Evolutionary conservation across 2,113 vertebrate species (phyloP).

Genomic region (Steatornis caripensis): DNA sequence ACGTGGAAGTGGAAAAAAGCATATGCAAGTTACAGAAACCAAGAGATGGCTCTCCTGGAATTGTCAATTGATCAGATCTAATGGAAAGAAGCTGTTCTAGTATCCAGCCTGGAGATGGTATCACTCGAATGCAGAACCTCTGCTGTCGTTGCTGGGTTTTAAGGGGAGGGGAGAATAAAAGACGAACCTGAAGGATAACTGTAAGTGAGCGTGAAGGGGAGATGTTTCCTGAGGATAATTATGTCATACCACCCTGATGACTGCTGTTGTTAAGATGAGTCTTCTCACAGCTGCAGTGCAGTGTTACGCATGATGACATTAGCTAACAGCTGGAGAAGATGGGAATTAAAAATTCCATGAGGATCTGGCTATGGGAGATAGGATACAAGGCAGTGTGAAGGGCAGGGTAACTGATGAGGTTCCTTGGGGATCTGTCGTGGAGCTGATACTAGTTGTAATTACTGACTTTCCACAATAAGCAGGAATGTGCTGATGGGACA

Average conservation of each 20-base stretch:
- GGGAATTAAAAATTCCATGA: background rate
- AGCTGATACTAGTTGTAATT: background rate
- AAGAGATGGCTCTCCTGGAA: background rate
- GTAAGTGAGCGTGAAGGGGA: background rate
- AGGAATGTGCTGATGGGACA: background rate
- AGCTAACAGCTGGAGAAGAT: background rate
- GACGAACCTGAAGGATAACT: background rate
- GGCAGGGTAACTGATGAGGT: background rate
- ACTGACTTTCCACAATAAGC: background rate
- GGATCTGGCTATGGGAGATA: background rate
- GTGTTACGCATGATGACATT: background rate
- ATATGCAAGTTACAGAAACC: background rate
- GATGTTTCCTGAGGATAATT: background rate
- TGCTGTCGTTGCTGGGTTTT: background rate
- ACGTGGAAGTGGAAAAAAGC: background rate
- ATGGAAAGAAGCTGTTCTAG: background rate
- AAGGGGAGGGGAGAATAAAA: background rate
- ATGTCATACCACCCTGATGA: too few relatives aligned
- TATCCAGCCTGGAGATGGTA: background rate
- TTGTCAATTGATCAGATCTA: background rate
- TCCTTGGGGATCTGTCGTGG: background rate
- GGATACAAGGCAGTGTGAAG: background rate
- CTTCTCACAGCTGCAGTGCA: background rate
- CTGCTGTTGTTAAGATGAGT: background rate
- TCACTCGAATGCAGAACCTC: fast-evolving